These are phyloP conservation scores for Lutjanus argentimaculatus DNA, from an alignment of 2,797 vertebrate genomes.

Conservation along the genomic window DNA sequence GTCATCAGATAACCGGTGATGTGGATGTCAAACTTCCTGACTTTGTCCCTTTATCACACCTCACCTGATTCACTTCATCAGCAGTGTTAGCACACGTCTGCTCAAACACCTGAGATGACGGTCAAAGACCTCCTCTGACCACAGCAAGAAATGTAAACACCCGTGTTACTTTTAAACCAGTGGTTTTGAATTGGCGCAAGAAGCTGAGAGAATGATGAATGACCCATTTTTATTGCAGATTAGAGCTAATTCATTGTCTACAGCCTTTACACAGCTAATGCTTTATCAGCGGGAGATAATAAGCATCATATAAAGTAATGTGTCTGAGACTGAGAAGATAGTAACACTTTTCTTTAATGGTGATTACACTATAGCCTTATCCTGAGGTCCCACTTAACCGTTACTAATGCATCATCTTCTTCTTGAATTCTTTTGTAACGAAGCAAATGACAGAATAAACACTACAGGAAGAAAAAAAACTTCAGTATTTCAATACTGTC, in stretches of 20 bases:
- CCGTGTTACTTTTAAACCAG: conserved; percentile 16
- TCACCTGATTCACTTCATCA: conserved; percentile 36
- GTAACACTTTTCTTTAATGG: neutral
- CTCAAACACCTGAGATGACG: conserved; percentile 12
- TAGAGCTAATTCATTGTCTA: neutral
- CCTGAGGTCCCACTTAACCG: neutral
- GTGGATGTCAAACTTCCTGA: conserved; percentile 66
- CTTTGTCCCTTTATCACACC: conserved; percentile 1
- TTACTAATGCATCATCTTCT: neutral
- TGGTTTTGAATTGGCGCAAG: neutral
- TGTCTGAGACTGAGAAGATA: neutral
- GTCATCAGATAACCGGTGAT: conserved; percentile 43
- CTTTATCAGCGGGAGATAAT: neutral
- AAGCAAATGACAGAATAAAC: neutral
- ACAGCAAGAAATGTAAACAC: conserved; percentile 32
- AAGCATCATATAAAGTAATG: neutral
- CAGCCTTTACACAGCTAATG: neutral
- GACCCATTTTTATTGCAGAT: conserved; percentile 2
- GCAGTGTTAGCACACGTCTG: conserved; percentile 26
- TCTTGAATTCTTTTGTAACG: too few relatives aligned
- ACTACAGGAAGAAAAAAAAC: neutral
- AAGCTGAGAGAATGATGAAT: neutral
- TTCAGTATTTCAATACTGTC: neutral
- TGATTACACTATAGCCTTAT: neutral
- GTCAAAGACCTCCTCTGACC: conserved; percentile 3